These are phyloP conservation scores for Drosophila parthenogenetica DNA, from an alignment of 2,888 invertebrate species.

Conservation along the genomic window DNA sequence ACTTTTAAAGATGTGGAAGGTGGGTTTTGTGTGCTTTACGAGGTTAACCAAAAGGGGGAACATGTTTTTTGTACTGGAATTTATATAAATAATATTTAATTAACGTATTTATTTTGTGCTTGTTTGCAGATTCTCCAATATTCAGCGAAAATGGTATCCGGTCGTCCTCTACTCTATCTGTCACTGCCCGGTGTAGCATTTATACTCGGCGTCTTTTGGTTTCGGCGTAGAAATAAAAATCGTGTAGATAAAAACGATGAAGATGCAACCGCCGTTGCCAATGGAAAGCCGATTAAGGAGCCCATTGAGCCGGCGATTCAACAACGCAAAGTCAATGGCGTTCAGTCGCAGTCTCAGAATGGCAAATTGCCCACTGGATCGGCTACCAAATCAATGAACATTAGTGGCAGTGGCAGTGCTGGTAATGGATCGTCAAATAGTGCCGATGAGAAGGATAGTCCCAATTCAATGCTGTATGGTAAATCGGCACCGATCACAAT, in stretches of 20 bases:
- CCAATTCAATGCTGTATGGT: constrained; percentile 83
- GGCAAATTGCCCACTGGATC: constrained; percentile 48
- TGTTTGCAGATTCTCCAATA: constrained; percentile 79
- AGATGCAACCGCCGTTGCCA: constrained; percentile 61
- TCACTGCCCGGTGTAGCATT: constrained; percentile 92
- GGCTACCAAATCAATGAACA: constrained; percentile 73
- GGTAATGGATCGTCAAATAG: constrained; percentile 5
- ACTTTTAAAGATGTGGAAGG: too few relatives aligned
- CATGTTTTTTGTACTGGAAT: too few relatives aligned
- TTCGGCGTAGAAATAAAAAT: constrained; percentile 90
- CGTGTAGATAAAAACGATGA: constrained; percentile 75
- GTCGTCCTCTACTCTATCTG: constrained; percentile 91
- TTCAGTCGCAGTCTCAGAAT: constrained; percentile 40
- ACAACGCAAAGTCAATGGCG: constrained; percentile 51
- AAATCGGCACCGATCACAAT: constrained; percentile 90
- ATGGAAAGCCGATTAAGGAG: constrained; percentile 54
- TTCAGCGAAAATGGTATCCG: constrained; percentile 89
- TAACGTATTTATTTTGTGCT: neutral
- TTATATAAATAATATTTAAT: neutral
- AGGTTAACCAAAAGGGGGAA: too few relatives aligned
- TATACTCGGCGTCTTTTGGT: constrained; percentile 92
- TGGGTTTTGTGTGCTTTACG: too few relatives aligned
- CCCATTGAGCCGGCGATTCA: constrained; percentile 37
- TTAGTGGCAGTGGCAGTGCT: constrained; percentile 43
- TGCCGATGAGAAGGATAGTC: constrained; percentile 69